Evolutionary conservation across 2,113 vertebrate genomes (phyloP).

Genomic region (Phaethon lepturus): DNA sequence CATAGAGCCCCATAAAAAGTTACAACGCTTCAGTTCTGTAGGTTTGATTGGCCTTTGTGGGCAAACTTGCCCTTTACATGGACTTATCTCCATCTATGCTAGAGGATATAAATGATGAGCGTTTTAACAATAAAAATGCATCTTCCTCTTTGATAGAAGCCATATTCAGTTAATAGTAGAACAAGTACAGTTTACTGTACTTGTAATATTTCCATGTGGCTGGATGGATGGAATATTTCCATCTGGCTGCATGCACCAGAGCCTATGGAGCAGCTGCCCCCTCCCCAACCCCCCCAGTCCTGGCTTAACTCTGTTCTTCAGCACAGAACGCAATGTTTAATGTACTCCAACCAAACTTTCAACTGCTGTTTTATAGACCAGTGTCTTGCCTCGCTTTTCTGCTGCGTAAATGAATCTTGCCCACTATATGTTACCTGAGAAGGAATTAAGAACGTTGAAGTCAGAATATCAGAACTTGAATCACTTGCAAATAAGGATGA

Average conservation of each 20-base stretch:
- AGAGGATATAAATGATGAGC: not conserved
- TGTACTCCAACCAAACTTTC: not conserved
- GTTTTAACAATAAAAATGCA: not conserved
- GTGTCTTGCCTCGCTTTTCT: not conserved
- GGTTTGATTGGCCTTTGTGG: not conserved
- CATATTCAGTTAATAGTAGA: not conserved
- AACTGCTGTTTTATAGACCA: not conserved
- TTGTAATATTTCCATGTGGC: not conserved
- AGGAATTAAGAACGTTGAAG: not conserved
- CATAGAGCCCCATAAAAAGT: not conserved
- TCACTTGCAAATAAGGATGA: not conserved
- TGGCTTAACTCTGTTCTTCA: not conserved
- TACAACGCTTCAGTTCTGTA: not conserved
- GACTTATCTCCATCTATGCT: not conserved
- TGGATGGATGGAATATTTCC: not conserved
- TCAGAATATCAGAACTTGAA: not conserved
- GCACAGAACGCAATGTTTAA: not conserved
- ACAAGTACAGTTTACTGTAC: not conserved
- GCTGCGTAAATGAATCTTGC: not conserved
- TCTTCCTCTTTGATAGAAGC: not conserved
- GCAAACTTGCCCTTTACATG: not conserved
- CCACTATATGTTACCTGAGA: not conserved
- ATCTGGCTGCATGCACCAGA: not conserved
- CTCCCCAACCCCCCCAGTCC: fast-evolving
- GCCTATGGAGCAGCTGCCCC: not conserved